These are phyloP conservation scores for Lingula anatina DNA, from an alignment of 2,888 invertebrate genomes.

Conservation along the genomic window DNA sequence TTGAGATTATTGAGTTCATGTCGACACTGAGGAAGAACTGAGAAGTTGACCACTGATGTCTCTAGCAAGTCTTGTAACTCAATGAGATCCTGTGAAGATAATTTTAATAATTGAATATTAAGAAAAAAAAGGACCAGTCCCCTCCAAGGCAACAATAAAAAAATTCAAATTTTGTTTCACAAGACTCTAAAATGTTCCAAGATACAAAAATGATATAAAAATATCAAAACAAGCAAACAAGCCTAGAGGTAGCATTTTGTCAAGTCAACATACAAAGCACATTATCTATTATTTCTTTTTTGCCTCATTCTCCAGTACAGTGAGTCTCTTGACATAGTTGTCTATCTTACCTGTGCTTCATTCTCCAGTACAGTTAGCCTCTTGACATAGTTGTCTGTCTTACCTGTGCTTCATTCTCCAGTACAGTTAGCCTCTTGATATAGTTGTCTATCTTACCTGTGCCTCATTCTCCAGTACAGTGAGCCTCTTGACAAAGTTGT, in stretches of 20 bases:
- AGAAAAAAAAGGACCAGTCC: too few relatives aligned
- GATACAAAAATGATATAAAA: too few relatives aligned
- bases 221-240: too few relatives aligned
- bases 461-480: conserved; percentile 48
- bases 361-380: conserved; percentile 44
- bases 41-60: conserved; percentile 47
- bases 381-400: conserved; percentile 34
- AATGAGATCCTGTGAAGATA: conserved; percentile 41
- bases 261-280: too few relatives aligned
- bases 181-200: too few relatives aligned
- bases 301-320: conserved; percentile 49
- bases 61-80: conserved; percentile 50
- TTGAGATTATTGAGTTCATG: conserved; percentile 45
- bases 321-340: conserved; percentile 38
- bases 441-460: conserved; percentile 41
- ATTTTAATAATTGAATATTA: too few relatives aligned
- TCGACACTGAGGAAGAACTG: conserved; percentile 43
- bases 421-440: conserved; percentile 33
- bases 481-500: conserved; percentile 40
- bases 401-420: conserved; percentile 51
- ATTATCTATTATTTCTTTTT: too few relatives aligned
- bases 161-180: too few relatives aligned
- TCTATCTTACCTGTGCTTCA: conserved; percentile 50
- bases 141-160: too few relatives aligned
- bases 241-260: too few relatives aligned